Evolutionary conservation across 2,888 invertebrate genomes (phyloP).

Genomic region (Tetragonula carbonaria): DNA sequence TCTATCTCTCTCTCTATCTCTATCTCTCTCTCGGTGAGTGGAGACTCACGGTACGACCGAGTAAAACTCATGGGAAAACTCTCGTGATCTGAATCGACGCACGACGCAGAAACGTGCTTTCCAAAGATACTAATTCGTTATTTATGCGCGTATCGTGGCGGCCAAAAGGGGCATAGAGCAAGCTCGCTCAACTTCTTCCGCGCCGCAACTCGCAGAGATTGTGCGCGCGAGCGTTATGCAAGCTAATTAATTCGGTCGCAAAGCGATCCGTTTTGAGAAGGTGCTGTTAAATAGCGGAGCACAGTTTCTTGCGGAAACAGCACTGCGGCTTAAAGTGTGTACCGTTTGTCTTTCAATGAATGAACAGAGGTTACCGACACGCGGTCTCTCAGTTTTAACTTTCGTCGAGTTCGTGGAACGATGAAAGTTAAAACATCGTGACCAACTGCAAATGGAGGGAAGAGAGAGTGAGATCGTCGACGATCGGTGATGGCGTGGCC

Average conservation of each 20-base stretch:
- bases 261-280: background rate
- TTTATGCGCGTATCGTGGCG: constrained; percentile 36
- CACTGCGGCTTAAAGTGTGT: background rate
- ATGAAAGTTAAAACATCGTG: background rate
- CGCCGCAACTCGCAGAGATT: background rate
- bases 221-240: background rate
- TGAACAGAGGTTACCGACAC: background rate
- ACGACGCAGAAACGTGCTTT: constrained; percentile 1
- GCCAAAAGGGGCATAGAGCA: constrained; percentile 6
- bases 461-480: background rate
- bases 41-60: constrained; percentile 2
- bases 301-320: background rate
- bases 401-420: background rate
- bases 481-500: background rate
- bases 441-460: constrained; percentile 4
- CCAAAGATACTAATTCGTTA: constrained; percentile 34
- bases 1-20: too few relatives aligned
- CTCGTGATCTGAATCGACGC: background rate
- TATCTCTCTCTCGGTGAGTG: background rate
- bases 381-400: background rate
- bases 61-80: constrained; percentile 66
- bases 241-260: constrained; percentile 13
- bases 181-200: constrained; percentile 1
- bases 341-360: background rate
- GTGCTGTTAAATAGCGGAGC: background rate